A percentile compares a stretch with the other conserved stretches of the same genome.
Evolutionary conservation across 2,797 vertebrate species (phyloP).

Genomic region (Gallinago solitaria): DNA sequence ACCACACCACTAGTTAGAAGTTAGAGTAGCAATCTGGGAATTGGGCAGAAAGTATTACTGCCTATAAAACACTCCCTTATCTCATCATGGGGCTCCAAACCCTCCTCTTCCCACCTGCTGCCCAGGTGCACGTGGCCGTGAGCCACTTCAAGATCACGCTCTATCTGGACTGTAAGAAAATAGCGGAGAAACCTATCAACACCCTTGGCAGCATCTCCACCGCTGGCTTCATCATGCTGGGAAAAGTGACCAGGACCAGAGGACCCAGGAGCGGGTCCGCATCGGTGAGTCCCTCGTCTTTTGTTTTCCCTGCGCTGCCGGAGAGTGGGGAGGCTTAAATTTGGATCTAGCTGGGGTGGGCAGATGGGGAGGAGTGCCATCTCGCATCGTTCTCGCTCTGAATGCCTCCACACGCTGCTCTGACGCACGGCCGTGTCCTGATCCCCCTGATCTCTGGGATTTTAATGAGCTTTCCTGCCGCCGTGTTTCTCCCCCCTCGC

Average conservation of each 20-base stretch:
- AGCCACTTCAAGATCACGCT: constrained; percentile 86
- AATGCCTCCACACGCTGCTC: neutral
- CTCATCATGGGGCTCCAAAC: neutral
- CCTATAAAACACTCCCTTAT: neutral
- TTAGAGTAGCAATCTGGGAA: neutral
- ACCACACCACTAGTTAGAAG: neutral
- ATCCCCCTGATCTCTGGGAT: accelerated
- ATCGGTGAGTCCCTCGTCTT: constrained; percentile 71
- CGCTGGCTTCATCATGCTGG: constrained; percentile 88
- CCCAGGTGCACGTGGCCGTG: constrained; percentile 89
- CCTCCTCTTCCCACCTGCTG: neutral
- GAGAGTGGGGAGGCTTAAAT: neutral
- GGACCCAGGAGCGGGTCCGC: constrained; percentile 88
- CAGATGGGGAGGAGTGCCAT: neutral
- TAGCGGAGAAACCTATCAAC: constrained; percentile 83
- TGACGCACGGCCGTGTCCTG: neutral
- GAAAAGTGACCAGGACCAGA: constrained; percentile 86
- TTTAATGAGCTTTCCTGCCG: neutral
- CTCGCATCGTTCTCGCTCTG: accelerated
- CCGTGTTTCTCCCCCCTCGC: accelerated
- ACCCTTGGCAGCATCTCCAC: constrained; percentile 81
- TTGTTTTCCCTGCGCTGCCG: neutral
- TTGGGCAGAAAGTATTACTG: neutral
- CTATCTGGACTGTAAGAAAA: constrained; percentile 89
- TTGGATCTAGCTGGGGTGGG: neutral